Evolutionary conservation across 53 echinoderm and acorn worm species (phyloP), one percentile per base, ranked within the genome.

Genomic region (Arbacia lixula): DNA sequence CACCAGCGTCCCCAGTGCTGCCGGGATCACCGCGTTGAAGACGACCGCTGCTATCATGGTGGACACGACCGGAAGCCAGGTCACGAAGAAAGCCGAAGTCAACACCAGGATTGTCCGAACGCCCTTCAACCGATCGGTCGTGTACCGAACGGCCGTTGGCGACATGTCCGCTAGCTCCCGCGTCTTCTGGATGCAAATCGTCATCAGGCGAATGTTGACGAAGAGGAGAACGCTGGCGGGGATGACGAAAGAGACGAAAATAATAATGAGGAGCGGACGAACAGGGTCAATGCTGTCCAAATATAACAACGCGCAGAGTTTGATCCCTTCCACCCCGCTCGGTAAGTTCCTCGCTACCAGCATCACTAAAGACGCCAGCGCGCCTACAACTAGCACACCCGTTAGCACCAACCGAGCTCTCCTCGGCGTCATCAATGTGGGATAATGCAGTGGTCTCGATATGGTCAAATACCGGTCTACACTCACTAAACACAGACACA

Each of bases 161-260:
- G 82, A 81, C 82, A 81, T 81, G 46, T 81, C 50, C 42, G 82
- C 82, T n/a, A 81, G 64, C 46, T 81, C 82, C 30, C 82, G 62
- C 26, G 82, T 81, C 50, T 81, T 81, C 42, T 81, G 82, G 0
- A 81, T 63, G 1, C 46, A 63, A 33, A 81, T 81, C 26, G 64
- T 49, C 62, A 81, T 81, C 2, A 81, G 82, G 14, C 82, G 82
- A 12, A 81, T 63, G 82, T 81, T 81, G 0, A 81, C 82, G 82
- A 63, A 81, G 1, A 81, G 14, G 2, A 81, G 65, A 20, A 81
- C 42, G n/a, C 17, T 46, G 17, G 63, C 82, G 64, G 82, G 82
- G 21, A 81, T 9, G 49, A 81, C 29, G 50, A 81, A 81, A 11
- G 82, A 81, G 17, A 62, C 46, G 9, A 81, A 5, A 30, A 81